Evolutionary conservation across 37 sponge, comb jelly and placozoan genomes (phyloP).

Genomic region (Chondrosia reniformis): DNA sequence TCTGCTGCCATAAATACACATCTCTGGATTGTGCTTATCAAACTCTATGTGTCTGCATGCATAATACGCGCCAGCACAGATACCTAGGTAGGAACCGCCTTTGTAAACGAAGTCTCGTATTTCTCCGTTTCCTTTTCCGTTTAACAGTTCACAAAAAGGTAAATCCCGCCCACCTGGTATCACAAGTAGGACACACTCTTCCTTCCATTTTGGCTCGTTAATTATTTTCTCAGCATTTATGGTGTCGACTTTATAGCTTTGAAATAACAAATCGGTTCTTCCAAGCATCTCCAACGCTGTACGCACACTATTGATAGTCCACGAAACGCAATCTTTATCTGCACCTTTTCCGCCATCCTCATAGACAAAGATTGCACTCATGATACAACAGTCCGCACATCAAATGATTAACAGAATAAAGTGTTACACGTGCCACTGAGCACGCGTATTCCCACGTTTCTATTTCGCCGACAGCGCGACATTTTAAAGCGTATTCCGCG

Average conservation of each 20-base stretch:
- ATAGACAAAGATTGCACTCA: constrained; percentile 42
- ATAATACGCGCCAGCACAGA: constrained; percentile 91
- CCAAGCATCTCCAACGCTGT: not conserved
- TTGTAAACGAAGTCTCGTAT: constrained; percentile 60
- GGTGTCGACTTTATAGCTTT: constrained; percentile 13
- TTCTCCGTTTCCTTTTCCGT: constrained; percentile 60
- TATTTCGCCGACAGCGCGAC: no score
- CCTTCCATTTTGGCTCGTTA: constrained; percentile 8
- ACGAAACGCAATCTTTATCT: constrained; percentile 35
- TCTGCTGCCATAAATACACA: constrained; percentile 57
- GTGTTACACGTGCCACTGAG: no score
- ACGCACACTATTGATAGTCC: constrained; percentile 34
- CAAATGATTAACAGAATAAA: no score
- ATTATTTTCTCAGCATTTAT: constrained; percentile 49
- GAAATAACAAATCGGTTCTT: not conserved
- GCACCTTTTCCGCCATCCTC: constrained; percentile 66
- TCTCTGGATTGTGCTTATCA: constrained; percentile 54
- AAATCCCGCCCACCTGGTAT: constrained; percentile 87
- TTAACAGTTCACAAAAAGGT: constrained; percentile 61
- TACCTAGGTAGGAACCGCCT: constrained; percentile 82
- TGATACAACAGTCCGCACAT: no score
- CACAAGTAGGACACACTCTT: constrained; percentile 35
- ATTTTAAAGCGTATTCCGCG: no score
- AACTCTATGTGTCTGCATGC: constrained; percentile 60
- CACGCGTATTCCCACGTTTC: no score